Base-by-base conservation (phyloP, 2,888 invertebrate genomes). In the Anoncus sp. region DNA sequence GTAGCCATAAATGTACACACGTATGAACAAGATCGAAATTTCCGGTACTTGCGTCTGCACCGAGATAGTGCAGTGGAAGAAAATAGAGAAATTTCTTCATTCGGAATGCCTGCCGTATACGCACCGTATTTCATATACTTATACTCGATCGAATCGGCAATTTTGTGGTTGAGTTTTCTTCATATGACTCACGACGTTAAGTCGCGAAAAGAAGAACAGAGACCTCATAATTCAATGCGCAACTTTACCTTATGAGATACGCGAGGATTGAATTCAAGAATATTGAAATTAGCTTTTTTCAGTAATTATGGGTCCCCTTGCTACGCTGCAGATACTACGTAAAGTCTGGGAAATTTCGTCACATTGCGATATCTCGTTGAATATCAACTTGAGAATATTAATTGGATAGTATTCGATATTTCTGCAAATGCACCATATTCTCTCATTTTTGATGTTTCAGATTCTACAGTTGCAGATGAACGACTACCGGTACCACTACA, bases 391-490 rank as follows among this genome's bases (percentile, higher is more conserved):
- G 7, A 31, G 38, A 10, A 38, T 38, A 38, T 10, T 38, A 38
- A 38, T 10, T 10, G 5, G 16, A 10, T 18, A 16, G 7, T 4
- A n/a, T 20, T 49, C 49, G 16, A 55, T 35, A 14, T 12, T 35
- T 57, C 20, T 69, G 24, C 16, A 16, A 55, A 40, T 18, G 6
- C 27, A n/a, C 10, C 24, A 31, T 40, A 18, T 63, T 43, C 9
- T 43, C 27, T 14, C 27, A 12, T 51, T 7, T 59, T 49, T 77
- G 76, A 18, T 84, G 81, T 94, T 94, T 43, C 94, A 98, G 98
- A 97, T 98, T 84, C 92, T 98, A 16, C 97, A 98, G 89, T 93
- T 98, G 10, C 98, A 98, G 91, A 98, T 98, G 98, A 98, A 98
- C 89, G 98, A 98, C 89, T 97, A 97, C 90, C 93, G 97, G 86